Evolutionary conservation across 2,797 vertebrate species (phyloP), one percentile per base, ranked within the genome.

Genomic region (Acipenser ruthenus): DNA sequence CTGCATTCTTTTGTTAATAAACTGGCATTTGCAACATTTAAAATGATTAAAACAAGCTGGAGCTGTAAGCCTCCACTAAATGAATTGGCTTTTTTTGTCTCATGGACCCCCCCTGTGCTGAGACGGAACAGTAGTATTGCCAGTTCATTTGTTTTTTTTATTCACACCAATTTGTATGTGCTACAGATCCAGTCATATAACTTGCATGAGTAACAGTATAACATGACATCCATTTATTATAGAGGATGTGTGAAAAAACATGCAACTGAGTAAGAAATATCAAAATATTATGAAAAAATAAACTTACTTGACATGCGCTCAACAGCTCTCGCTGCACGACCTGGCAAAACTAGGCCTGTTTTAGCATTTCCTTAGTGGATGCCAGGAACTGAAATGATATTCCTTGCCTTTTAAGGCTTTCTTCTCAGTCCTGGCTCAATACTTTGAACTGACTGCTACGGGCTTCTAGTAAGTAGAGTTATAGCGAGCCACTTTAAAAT

Each of bases 391-490:
- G 70, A 77, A 80, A 73, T 71, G 68, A 70, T 67, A 74, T 68
- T 80, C 75, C 76, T 79, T 77, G 62, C 82, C 82, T 86, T 83
- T 79, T 85, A 79, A 77, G 83, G 83, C 49, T 75, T 68, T 80
- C 73, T 77, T 62, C 65, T 74, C 68, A 73, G 65, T 51, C 63
- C 67, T 77, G 67, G 66, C 72, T 70, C 66, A 18, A 65, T 49
- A 72, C 65, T 65, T 75, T 74, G 69, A 75, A 48, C 53, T 75
- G 73, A 64, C 60, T 71, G 67, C 65, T 67, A 69, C 67, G 71
- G 64, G 69, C 72, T 59, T 69, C 69, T 70, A 70, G 62, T 66
- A 71, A 74, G 72, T 69, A 67, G 12, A 4, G 55, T 13, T n/a
- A 13, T 58, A 7, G 12, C 13, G 3, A 58, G 10, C 12, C 12